phyloP scores from a whole-genome alignment of 1,140 invertebrate species.

The Patella vulgata region DNA sequence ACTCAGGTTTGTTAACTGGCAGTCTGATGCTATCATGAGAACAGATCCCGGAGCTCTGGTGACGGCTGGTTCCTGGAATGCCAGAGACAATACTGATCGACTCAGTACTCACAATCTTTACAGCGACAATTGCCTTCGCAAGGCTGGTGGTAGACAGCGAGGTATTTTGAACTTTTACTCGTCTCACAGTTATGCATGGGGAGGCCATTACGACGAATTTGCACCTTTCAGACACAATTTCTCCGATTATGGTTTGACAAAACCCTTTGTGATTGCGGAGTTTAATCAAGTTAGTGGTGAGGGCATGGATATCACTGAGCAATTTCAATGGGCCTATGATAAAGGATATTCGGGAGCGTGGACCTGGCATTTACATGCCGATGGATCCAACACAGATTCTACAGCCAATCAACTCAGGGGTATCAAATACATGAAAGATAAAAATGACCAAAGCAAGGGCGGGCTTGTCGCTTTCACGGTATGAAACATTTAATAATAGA shows the following conservation, averaged over 20 bases:
- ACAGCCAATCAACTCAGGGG: constrained; percentile 43
- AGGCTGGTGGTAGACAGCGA: constrained; percentile 57
- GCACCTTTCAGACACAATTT: constrained; percentile 45
- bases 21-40: constrained; percentile 56
- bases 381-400: constrained; percentile 52
- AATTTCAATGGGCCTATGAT: constrained; percentile 59
- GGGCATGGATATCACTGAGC: constrained; percentile 45
- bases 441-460: constrained; percentile 11
- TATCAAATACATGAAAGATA: constrained; percentile 34
- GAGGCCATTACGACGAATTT: background rate
- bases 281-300: constrained; percentile 52
- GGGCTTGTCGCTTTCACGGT: constrained; percentile 2
- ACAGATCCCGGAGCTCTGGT: constrained; percentile 59
- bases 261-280: constrained; percentile 65
- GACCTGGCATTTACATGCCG: constrained; percentile 59
- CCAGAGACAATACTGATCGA: constrained; percentile 59
- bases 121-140: constrained; percentile 60
- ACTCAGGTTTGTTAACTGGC: constrained; percentile 32
- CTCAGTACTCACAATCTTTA: constrained; percentile 64
- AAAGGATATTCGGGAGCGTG: constrained; percentile 62
- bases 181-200: constrained; percentile 2
- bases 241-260: constrained; percentile 51
- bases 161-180: constrained; percentile 17
- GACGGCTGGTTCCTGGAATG: constrained; percentile 62
- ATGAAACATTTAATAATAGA: too few species aligned